Evolutionary conservation across 2,797 vertebrate species (phyloP).

Genomic region (Xenops minutus): DNA sequence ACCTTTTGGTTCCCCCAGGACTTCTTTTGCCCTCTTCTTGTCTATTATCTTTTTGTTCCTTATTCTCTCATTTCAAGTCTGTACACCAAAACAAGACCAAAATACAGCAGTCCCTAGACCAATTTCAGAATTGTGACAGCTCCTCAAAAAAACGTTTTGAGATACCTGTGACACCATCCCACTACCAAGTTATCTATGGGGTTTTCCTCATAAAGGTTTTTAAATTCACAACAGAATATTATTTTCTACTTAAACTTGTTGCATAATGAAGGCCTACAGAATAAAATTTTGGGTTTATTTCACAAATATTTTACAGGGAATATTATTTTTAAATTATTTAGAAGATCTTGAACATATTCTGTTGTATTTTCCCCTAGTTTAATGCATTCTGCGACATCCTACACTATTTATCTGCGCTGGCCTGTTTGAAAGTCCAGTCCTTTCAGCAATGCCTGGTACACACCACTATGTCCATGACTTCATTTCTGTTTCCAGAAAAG

Average conservation of each 20-base stretch:
- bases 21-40: background rate
- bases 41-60: background rate
- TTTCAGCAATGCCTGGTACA: conserved; percentile 12
- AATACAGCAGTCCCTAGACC: background rate
- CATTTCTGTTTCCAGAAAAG: conserved; percentile 41
- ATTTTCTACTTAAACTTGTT: background rate
- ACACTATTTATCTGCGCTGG: background rate
- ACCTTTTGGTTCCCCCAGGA: background rate
- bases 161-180: background rate
- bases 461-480: conserved; percentile 20
- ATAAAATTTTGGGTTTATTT: background rate
- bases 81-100: background rate
- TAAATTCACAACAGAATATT: background rate
- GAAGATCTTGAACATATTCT: background rate
- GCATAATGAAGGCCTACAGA: background rate
- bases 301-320: background rate
- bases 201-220: background rate
- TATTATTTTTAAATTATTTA: background rate
- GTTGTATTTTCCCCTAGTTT: background rate
- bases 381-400: background rate
- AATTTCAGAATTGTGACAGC: background rate
- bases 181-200: background rate
- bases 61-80: background rate
- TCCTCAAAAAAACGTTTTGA: background rate
- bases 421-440: background rate